Evolutionary conservation across 2,113 vertebrate genomes (phyloP).

Genomic region (Sitta europaea): DNA sequence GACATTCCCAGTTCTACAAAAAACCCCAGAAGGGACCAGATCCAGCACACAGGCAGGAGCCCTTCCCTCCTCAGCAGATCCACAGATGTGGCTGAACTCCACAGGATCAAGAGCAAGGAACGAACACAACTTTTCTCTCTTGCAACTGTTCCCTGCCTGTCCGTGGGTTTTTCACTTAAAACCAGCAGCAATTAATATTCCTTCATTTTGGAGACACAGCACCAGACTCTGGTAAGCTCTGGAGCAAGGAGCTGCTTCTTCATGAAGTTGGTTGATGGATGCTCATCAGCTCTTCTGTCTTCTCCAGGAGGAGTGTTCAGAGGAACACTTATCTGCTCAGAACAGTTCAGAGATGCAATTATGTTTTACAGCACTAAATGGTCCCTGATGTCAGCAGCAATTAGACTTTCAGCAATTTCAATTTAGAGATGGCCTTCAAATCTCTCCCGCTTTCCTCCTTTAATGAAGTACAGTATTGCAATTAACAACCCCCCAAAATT

Average conservation of each 20-base stretch:
- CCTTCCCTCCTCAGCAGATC: background rate
- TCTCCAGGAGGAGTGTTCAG: slow-evolving; percentile 37
- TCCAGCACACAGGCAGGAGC: background rate
- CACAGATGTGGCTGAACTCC: background rate
- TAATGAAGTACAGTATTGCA: slow-evolving; percentile 44
- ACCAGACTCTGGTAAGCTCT: background rate
- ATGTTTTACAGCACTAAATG: slow-evolving; percentile 60
- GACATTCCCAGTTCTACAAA: background rate
- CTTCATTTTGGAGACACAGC: background rate
- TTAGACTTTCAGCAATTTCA: slow-evolving; percentile 59
- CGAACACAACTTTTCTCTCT: background rate
- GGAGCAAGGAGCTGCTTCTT: background rate
- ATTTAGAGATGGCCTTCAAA: slow-evolving; percentile 60
- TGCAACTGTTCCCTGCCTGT: background rate
- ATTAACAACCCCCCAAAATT: slow-evolving; percentile 22
- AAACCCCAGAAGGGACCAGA: background rate
- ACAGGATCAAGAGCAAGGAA: background rate
- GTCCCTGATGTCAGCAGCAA: slow-evolving; percentile 66
- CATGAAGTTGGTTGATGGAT: background rate
- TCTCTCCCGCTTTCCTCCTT: slow-evolving; percentile 2
- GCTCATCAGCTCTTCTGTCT: slow-evolving; percentile 43
- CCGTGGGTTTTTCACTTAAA: background rate
- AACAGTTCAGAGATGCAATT: slow-evolving; percentile 60
- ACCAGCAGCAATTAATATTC: background rate
- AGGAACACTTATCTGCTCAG: slow-evolving; percentile 54